Conservation (phyloP, 2,113 vertebrate species). For the Glaucomys volans region DNA sequence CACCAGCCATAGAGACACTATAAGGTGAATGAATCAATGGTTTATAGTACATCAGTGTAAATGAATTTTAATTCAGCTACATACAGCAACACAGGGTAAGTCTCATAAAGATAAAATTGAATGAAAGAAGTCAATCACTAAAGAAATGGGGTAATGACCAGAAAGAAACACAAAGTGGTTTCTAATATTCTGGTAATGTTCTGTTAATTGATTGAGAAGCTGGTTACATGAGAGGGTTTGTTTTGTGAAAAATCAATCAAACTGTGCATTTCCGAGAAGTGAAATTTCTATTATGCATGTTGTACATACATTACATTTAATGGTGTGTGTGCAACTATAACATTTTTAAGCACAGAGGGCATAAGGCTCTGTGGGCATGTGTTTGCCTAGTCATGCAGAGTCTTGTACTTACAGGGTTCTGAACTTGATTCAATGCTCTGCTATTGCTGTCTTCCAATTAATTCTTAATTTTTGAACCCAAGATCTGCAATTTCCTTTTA, state of each 20-base stretch:
- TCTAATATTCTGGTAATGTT: background rate
- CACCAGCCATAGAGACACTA: background rate
- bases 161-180: background rate
- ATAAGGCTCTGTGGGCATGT: background rate
- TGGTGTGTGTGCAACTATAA: background rate
- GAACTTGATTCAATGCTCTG: background rate
- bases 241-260: conserved; percentile 25
- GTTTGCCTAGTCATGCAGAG: background rate
- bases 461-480: background rate
- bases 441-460: background rate
- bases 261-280: background rate
- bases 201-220: background rate
- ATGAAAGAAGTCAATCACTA: background rate
- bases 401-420: background rate
- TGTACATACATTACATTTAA: background rate
- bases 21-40: background rate
- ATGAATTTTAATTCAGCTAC: background rate
- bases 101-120: background rate
- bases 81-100: background rate
- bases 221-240: background rate
- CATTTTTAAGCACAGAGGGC: background rate
- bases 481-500: background rate
- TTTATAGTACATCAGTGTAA: background rate
- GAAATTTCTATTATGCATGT: background rate
- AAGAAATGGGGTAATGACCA: background rate